Percentiles rank a stretch among this genome's conserved stretches.
phyloP scores from a whole-genome alignment of 23 tunicate genomes.

The Styela plicata region DNA sequence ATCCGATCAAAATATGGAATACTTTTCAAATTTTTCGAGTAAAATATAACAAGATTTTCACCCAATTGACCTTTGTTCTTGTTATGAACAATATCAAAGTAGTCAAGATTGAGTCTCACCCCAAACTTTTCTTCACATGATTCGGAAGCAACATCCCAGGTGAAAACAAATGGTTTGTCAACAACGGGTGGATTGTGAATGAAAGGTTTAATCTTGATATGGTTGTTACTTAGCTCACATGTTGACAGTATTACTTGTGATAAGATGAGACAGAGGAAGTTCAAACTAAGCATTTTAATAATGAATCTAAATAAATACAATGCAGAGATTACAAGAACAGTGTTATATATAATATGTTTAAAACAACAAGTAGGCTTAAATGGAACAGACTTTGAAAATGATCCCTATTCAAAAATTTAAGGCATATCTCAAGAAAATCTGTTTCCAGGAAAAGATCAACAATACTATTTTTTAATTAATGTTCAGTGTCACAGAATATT shows the following conservation, averaged over 20 bases:
- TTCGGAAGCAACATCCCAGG: constrained; percentile 64
- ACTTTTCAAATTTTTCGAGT: constrained; percentile 29
- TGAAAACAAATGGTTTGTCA: constrained; percentile 69
- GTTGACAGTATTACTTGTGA: background rate
- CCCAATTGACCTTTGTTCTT: constrained; percentile 45
- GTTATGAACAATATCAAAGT: constrained; percentile 79
- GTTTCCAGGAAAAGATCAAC: too few species aligned
- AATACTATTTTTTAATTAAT: too few species aligned
- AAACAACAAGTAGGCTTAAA: too few species aligned
- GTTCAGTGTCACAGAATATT: too few species aligned
- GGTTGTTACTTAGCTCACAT: background rate
- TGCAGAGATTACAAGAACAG: too few species aligned
- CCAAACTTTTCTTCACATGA: constrained; percentile 49
- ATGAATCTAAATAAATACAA: too few species aligned
- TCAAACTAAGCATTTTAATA: background rate
- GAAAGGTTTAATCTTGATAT: constrained; percentile 1
- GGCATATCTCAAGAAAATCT: too few species aligned
- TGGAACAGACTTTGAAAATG: too few species aligned
- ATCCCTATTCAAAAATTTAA: too few species aligned
- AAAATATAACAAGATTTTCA: constrained; percentile 72
- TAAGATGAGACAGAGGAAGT: background rate
- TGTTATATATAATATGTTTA: too few species aligned
- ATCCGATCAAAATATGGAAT: constrained; percentile 50
- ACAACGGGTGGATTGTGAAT: constrained; percentile 30
- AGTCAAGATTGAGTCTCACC: constrained; percentile 43